Percentiles rank a stretch among this genome's conserved stretches.
These are phyloP conservation scores for Pseudopodoces humilis DNA, from an alignment of 2,113 vertebrate genomes.

Conservation along the genomic window DNA sequence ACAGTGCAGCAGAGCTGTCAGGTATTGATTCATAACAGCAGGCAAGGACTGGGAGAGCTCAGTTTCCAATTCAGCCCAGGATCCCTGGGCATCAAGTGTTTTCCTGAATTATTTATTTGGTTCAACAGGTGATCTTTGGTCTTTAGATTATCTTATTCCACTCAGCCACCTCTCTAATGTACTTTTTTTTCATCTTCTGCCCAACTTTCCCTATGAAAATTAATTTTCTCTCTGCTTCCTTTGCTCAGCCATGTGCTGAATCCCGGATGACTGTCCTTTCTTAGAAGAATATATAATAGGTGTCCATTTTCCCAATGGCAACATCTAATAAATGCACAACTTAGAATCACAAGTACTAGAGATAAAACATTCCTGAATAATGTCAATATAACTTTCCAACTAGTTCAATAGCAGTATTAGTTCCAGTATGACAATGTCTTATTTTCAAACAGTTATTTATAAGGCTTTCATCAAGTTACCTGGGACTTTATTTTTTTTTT, in stretches of 20 bases:
- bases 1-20: not conserved
- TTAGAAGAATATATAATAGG: not conserved
- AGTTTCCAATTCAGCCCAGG: not conserved
- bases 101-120: conserved; percentile 33
- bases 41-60: not conserved
- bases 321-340: conserved; percentile 6
- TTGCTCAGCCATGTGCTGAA: not conserved
- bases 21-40: not conserved
- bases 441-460: conserved; percentile 25
- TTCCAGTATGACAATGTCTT: not conserved
- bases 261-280: not conserved
- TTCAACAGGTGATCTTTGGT: not conserved
- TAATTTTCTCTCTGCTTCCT: not conserved
- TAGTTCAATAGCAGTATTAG: not conserved
- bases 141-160: not conserved
- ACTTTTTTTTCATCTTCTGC: not conserved
- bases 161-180: not conserved
- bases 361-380: conserved; percentile 28
- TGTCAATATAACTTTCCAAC: not conserved
- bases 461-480: conserved; percentile 8
- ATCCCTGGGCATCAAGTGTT: not conserved
- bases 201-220: not conserved
- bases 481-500: not conserved
- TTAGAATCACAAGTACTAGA: conserved; percentile 26
- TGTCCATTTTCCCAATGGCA: conserved; percentile 1